Evolutionary conservation across 2,113 vertebrate genomes (phyloP), one percentile per base, ranked within the genome.

Genomic region (Aplodontia rufa): DNA sequence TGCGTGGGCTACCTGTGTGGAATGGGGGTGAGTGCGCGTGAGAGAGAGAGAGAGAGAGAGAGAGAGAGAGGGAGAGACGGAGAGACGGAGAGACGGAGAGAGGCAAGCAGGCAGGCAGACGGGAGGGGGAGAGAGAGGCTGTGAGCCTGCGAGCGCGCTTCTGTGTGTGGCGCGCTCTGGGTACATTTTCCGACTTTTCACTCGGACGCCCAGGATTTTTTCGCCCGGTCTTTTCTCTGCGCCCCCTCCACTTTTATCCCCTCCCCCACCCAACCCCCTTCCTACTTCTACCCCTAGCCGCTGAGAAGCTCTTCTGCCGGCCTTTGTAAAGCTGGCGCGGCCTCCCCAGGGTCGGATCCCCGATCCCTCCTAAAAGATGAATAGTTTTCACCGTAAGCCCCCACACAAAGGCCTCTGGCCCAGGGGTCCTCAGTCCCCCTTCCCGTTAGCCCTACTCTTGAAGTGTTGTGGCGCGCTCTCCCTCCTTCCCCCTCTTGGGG

Each of bases 141-240:
- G 68, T 80, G 51, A 40, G 42, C 78, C 84, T 87, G 62, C 45
- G 35, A 90, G 87, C 58, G 81, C 81, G 30, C 72, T 19, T 69
- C 64, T 72, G 40, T 76, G 82, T 66, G 8, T 71, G 45, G 95
- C 74, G 30, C 93, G 35, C 85, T 92, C 64, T 35, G 93, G 76
- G 79, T 78, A 95, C 89, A 66, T 91, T 91, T 97, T 55, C 60
- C 47, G 91, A 97, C 96, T 97, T 97, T 93, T 80, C 88, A n/a
- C 95, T 95, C 26, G 40, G 88, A 69, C 51, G 49, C 86, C 87
- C 58, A 1, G 69, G 42, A 42, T 93, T 81, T 94, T 94, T 83
- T 95, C 53, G 74, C 51, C 60, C 86, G 68, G 35, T 87, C 79
- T 55, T 90, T 92, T 89, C 79, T 71, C 40, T 68, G 69, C 60